phyloP scores from a whole-genome alignment of 2,797 vertebrate genomes.

The Denticeps clupeoides region DNA sequence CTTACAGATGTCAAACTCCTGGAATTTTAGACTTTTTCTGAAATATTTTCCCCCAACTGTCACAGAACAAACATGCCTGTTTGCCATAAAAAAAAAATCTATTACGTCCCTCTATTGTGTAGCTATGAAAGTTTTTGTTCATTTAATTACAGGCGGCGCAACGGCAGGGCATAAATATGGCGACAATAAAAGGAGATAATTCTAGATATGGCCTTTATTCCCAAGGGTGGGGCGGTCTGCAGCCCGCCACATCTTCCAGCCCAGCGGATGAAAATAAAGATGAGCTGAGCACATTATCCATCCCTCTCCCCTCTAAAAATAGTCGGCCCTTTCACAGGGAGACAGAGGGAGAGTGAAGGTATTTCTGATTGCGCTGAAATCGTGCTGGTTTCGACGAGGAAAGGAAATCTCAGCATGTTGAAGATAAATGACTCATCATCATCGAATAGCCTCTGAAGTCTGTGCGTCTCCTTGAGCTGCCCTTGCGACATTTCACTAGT shows the following conservation, averaged over 20 bases:
- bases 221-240: no score
- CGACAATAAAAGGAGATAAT: background rate
- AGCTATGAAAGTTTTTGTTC: no score
- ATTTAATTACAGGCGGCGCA: no score
- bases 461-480: constrained; percentile 46
- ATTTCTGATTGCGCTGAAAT: constrained; percentile 5
- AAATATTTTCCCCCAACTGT: no score
- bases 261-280: constrained; percentile 8
- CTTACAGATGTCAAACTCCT: no score
- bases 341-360: no score
- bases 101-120: no score
- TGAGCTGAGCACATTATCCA: constrained; percentile 21
- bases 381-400: constrained; percentile 52
- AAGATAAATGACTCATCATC: constrained; percentile 45
- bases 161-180: background rate
- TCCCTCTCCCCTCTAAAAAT: constrained; percentile 22
- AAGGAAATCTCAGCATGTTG: constrained; percentile 50
- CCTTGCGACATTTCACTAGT: constrained; percentile 55
- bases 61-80: no score
- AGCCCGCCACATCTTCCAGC: no score
- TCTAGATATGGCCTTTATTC: background rate
- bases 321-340: constrained; percentile 24
- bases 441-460: constrained; percentile 50
- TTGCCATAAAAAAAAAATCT: no score
- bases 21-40: no score